A percentile compares a stretch with the other conserved stretches of the same genome.
Conservation (phyloP, 2,113 vertebrate species). For the Peromyscus polionotus region DNA sequence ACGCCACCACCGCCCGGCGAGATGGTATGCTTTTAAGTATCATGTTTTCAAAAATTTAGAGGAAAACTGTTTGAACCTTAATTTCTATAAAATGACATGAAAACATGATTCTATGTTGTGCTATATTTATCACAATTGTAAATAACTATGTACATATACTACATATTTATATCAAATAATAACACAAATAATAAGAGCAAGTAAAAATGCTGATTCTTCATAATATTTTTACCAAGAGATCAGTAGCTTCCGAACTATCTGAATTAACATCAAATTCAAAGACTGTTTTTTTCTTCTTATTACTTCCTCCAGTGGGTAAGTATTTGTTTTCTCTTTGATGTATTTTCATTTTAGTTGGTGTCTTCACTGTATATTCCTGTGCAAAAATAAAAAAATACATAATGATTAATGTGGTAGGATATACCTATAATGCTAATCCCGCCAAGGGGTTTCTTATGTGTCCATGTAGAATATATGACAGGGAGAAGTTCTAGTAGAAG, state of each 20-base stretch:
- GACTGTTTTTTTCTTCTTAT: constrained; percentile 88
- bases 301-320: constrained; percentile 70
- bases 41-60: constrained; percentile 54
- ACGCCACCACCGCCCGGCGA: no score
- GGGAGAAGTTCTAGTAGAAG: neutral
- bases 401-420: neutral
- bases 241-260: constrained; percentile 93
- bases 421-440: neutral
- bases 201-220: constrained; percentile 7
- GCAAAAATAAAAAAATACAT: constrained; percentile 61
- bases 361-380: constrained; percentile 93
- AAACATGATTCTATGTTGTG: constrained; percentile 45
- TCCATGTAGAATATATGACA: neutral
- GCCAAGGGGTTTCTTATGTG: neutral
- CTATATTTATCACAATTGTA: constrained; percentile 32
- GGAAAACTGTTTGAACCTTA: neutral
- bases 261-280: constrained; percentile 92
- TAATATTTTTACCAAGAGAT: constrained; percentile 91
- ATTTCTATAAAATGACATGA: constrained; percentile 47
- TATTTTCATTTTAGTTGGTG: constrained; percentile 88
- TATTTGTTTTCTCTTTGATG: constrained; percentile 79
- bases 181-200: constrained; percentile 46
- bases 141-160: neutral
- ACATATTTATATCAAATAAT: constrained; percentile 12
- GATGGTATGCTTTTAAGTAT: constrained; percentile 48